A percentile compares a stretch with the other conserved stretches of the same genome.
Evolutionary conservation across 2,113 vertebrate species (phyloP).

Genomic region (Limanda limanda): DNA sequence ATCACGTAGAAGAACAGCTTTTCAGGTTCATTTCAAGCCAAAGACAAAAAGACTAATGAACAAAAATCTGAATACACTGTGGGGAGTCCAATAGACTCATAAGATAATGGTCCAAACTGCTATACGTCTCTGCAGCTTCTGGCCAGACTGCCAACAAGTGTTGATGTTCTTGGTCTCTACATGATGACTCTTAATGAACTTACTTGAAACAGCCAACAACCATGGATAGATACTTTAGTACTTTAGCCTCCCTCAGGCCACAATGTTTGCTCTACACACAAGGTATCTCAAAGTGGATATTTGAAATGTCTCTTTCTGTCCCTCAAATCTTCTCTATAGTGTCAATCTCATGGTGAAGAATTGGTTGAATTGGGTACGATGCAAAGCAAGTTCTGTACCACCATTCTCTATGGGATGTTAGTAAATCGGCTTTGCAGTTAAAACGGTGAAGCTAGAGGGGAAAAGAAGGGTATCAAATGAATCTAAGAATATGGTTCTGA

Average conservation of each 20-base stretch:
- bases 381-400: background rate
- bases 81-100: constrained; percentile 17
- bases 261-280: background rate
- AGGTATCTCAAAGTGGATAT: too few relatives aligned
- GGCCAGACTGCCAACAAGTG: too few relatives aligned
- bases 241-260: background rate
- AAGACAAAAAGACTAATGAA: constrained; percentile 53
- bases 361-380: background rate
- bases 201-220: background rate
- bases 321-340: background rate
- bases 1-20: constrained; percentile 42
- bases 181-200: background rate
- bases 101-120: background rate
- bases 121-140: background rate
- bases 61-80: constrained; percentile 24
- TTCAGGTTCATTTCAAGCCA: constrained; percentile 41
- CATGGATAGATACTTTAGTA: background rate
- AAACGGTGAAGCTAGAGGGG: background rate
- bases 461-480: background rate
- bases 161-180: background rate
- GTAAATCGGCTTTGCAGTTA: too few relatives aligned
- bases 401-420: background rate
- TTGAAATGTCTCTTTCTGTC: too few relatives aligned
- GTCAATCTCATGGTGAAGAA: background rate
- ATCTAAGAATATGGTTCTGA: too few relatives aligned